phyloP scores from a whole-genome alignment of 2,113 vertebrate species.

The Climacteris rufus region DNA sequence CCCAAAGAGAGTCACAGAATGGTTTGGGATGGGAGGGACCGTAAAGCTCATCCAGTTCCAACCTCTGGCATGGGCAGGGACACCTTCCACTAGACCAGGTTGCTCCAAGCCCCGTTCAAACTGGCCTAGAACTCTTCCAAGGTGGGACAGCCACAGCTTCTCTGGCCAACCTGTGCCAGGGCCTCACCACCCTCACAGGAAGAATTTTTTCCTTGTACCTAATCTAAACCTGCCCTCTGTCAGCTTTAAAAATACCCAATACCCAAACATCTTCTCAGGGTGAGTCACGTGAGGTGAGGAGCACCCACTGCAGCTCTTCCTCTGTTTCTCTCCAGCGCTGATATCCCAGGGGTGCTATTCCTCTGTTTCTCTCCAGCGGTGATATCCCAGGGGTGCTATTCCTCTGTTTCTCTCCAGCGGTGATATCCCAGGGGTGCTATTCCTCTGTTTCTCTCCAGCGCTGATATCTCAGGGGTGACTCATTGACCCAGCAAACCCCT shows the following conservation, averaged over 20 bases:
- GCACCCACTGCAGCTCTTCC: background rate
- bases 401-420: background rate
- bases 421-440: background rate
- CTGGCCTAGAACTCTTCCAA: background rate
- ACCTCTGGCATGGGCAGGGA: background rate
- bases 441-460: background rate
- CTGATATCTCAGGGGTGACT: background rate
- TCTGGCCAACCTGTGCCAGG: background rate
- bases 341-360: background rate
- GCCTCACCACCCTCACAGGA: background rate
- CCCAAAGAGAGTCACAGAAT: background rate
- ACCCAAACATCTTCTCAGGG: background rate
- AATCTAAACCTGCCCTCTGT: background rate
- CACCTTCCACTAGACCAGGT: background rate
- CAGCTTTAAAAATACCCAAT: background rate
- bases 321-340: background rate
- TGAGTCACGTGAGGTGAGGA: background rate
- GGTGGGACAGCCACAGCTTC: background rate
- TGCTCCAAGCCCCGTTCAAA: background rate
- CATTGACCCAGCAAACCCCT: background rate
- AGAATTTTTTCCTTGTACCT: background rate
- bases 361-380: background rate
- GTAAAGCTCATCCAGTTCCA: background rate
- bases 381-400: background rate
- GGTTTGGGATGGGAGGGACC: background rate